Evolutionary conservation across 1,140 invertebrate species (phyloP).

Genomic region (Atta colombica): DNA sequence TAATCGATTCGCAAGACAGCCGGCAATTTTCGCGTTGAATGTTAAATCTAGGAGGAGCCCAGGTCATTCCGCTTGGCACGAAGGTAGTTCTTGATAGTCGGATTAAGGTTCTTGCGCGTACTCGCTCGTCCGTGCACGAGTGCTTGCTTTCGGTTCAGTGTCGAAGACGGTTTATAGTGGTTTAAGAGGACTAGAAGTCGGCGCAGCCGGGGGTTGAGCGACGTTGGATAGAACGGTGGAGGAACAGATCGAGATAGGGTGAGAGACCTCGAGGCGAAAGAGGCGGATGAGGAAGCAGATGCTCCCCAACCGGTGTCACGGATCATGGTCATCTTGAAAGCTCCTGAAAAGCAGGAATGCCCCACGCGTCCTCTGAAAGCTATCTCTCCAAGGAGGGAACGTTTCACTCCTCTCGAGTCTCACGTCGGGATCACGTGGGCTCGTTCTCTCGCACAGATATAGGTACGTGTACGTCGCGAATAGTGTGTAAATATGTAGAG

Average conservation of each 20-base stretch:
- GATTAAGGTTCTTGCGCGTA: conserved; percentile 55
- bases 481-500: conserved; percentile 60
- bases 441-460: background rate
- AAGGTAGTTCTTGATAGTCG: conserved; percentile 52
- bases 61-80: conserved; percentile 19
- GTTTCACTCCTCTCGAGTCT: conserved; percentile 46
- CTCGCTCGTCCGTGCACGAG: conserved; percentile 58
- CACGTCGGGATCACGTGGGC: conserved; percentile 12
- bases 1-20: conserved; percentile 45
- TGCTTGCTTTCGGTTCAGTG: conserved; percentile 67
- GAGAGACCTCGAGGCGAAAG: conserved; percentile 64
- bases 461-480: conserved; percentile 17
- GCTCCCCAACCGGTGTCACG: conserved; percentile 69
- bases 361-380: conserved; percentile 65
- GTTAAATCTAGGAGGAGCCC: conserved; percentile 1
- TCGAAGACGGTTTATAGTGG: conserved; percentile 68
- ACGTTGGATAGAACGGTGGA: background rate
- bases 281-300: conserved; percentile 68
- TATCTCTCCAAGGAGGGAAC: conserved; percentile 71
- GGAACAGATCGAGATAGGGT: conserved; percentile 68
- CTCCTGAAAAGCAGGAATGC: conserved; percentile 64
- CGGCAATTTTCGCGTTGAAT: conserved; percentile 38
- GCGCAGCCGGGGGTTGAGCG: background rate
- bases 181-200: conserved; percentile 50
- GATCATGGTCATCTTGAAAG: conserved; percentile 77